Base-by-base conservation (phyloP, 2,113 vertebrate genomes). In the Platysteira castanea region DNA sequence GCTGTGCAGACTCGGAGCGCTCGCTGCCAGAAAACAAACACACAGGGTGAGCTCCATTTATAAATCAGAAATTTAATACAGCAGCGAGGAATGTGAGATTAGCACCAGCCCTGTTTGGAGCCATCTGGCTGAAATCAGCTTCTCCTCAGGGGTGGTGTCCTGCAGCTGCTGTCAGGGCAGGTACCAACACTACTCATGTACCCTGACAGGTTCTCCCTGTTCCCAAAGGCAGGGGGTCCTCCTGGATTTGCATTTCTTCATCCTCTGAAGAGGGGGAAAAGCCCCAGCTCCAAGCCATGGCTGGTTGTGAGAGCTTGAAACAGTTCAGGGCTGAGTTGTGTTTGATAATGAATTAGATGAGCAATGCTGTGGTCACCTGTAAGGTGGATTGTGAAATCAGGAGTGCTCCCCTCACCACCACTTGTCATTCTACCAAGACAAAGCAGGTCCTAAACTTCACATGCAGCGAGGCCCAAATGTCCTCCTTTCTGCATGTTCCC, bases 391-490 rank as follows among this genome's bases (percentile, higher is more conserved):
- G 70, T 81, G 21, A 86, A 54, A n/a, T 60, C 80, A 79, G 68
- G 26, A 41, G 61, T 4, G 16, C 13, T 61, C 26, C 57, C 65
- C 79, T 83, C 74, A 59, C 68, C 59, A 15, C 30, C 18, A 44
- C 35, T 80, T 87, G 78, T 89, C 91, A 84, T 90, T 94, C 85
- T 78, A 80, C 94, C 65, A 70, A 80, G 95, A 90, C 33, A 84
- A 89, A 96, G 71, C 94, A 94, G 95, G 76, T 86, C 93, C 92
- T 94, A 93, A 96, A 94, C 94, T 79, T 77, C 95, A 87, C 30
- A 9, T 94, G 96, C 94, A 13, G 39, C 0, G 39, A 93, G 91
- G 87, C 93, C 87, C 79, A 67, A 95, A 93, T 94, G 88, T 94
- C 89, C 81, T 96, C 50, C 71, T 96, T 96, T 64, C 67, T 96